A percentile compares a stretch with the other conserved stretches of the same genome.
These are phyloP conservation scores for Remorina albescens DNA, from an alignment of 2,797 vertebrate genomes.

Conservation along the genomic window DNA sequence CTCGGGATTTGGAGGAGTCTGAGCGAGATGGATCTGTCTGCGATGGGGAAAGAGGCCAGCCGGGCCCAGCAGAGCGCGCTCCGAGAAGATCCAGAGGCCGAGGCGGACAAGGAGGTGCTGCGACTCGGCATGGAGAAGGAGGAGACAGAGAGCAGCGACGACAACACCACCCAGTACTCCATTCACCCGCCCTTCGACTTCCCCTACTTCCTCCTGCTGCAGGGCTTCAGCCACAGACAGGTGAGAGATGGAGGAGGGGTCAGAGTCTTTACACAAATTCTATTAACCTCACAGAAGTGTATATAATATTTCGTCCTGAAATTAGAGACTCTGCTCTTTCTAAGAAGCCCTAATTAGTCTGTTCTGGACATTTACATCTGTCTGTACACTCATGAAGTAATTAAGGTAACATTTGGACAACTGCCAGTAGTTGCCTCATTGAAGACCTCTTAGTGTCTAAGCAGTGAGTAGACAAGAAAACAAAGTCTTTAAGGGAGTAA, in stretches of 20 bases:
- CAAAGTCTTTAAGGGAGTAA: constrained; percentile 35
- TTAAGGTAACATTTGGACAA: too few species aligned
- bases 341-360: too few species aligned
- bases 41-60: constrained; percentile 74
- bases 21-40: constrained; percentile 85
- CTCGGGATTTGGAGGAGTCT: constrained; percentile 84
- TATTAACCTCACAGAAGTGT: too few species aligned
- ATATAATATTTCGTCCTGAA: too few species aligned
- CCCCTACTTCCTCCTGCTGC: constrained; percentile 87
- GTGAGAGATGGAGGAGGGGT: constrained; percentile 53
- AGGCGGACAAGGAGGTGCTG: constrained; percentile 80
- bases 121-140: constrained; percentile 82
- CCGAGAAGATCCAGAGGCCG: constrained; percentile 77
- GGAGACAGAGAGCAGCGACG: constrained; percentile 87
- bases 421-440: too few species aligned
- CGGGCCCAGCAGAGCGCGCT: constrained; percentile 55
- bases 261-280: background rate
- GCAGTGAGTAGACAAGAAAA: background rate
- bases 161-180: constrained; percentile 86
- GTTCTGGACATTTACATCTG: too few species aligned
- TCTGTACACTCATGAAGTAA: too few species aligned
- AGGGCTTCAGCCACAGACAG: constrained; percentile 86
- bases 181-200: constrained; percentile 86
- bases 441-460: background rate
- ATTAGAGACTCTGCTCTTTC: too few species aligned